Evolutionary conservation across 2,113 vertebrate species (phyloP).

Genomic region (Typhlomys cinereus): DNA sequence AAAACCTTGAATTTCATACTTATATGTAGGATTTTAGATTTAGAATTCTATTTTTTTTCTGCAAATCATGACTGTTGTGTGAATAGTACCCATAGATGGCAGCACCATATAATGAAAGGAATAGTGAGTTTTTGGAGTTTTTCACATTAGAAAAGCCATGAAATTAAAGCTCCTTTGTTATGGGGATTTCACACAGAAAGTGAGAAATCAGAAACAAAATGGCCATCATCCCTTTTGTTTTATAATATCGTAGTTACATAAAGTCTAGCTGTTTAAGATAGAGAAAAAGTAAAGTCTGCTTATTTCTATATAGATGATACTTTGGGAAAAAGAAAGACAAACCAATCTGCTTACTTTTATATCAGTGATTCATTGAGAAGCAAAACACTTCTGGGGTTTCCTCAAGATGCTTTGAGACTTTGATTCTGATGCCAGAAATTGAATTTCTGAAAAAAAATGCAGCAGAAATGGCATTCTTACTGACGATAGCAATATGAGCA

Average conservation of each 20-base stretch:
- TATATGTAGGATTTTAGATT: background rate
- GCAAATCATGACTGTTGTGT: conserved; percentile 45
- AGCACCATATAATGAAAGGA: conserved; percentile 71
- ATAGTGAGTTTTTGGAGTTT: background rate
- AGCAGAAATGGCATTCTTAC: background rate
- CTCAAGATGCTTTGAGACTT: background rate
- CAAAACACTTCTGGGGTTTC: background rate
- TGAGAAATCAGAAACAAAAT: conserved; percentile 19
- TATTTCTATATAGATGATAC: background rate
- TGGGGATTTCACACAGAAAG: conserved; percentile 2
- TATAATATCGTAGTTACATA: background rate
- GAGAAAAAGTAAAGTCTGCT: background rate
- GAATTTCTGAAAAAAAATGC: background rate
- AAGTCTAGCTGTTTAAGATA: background rate
- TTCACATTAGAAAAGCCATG: background rate
- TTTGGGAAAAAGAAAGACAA: background rate
- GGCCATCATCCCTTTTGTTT: background rate
- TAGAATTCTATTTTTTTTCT: background rate
- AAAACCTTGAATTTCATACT: background rate
- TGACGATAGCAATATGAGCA: background rate
- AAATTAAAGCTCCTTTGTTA: conserved; percentile 31
- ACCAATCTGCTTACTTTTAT: background rate
- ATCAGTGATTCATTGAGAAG: background rate
- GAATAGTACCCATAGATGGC: conserved; percentile 65
- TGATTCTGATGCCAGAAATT: background rate